Percentiles rank a stretch among this genome's conserved stretches.
Conservation (phyloP, 2,113 vertebrate species). For the Takifugu bimaculatus region DNA sequence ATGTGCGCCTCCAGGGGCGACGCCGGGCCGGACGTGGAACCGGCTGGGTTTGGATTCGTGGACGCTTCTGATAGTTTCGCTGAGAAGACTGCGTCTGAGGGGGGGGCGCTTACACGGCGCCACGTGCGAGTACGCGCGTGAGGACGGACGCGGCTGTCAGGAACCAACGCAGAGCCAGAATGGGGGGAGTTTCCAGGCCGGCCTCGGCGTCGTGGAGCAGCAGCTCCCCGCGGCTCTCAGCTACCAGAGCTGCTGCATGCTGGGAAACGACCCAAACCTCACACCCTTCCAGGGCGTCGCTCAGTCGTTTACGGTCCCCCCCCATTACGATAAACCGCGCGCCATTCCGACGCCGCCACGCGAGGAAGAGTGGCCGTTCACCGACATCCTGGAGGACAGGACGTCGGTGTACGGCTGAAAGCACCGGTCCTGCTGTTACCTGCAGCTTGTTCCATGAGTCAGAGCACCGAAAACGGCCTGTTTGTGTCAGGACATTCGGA, state of each 20-base stretch:
- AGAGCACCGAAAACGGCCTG: no score
- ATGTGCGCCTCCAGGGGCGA: constrained; percentile 40
- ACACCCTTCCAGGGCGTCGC: constrained; percentile 73
- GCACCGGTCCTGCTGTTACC: no score
- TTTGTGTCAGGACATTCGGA: no score
- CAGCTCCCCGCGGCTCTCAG: not conserved
- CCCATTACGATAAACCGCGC: constrained; percentile 23
- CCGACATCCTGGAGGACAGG: constrained; percentile 66
- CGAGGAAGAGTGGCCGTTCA: constrained; percentile 74
- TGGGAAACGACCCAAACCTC: constrained; percentile 10
- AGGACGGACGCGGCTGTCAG: constrained; percentile 11
- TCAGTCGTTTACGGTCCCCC: constrained; percentile 67
- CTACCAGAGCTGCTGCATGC: constrained; percentile 23
- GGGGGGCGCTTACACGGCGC: constrained; percentile 14
- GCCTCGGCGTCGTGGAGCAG: no score
- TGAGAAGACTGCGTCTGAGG: not conserved
- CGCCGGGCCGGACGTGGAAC: constrained; percentile 2
- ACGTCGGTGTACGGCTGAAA: constrained; percentile 1
- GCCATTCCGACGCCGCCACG: constrained; percentile 59
- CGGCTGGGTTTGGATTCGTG: constrained; percentile 19
- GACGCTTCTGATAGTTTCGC: not conserved
- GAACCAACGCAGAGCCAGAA: constrained; percentile 9
- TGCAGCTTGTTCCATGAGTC: no score
- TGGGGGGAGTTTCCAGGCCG: not conserved
- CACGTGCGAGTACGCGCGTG: constrained; percentile 6